Evolutionary conservation across 1,140 invertebrate species (phyloP).

Genomic region (Diachasmimorpha longicaudata): DNA sequence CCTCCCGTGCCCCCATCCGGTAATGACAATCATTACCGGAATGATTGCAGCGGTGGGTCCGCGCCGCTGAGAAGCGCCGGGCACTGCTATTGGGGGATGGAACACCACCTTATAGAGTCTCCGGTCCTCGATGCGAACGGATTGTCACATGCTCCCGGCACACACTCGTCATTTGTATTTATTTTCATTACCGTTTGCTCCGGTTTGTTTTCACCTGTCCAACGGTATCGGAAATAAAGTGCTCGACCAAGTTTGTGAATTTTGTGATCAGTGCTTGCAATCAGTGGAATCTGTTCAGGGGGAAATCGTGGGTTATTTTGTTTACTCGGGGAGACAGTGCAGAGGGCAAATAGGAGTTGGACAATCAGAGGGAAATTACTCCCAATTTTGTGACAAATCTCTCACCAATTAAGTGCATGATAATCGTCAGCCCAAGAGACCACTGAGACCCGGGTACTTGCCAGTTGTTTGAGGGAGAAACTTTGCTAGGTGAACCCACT

Average conservation of each 20-base stretch:
- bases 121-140: slow-evolving; percentile 54
- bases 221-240: too few relatives aligned
- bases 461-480: background rate
- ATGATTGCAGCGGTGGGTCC: slow-evolving; percentile 56
- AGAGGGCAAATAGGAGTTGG: too few relatives aligned
- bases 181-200: background rate
- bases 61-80: slow-evolving; percentile 34
- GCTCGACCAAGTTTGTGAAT: background rate
- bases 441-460: background rate
- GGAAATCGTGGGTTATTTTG: too few relatives aligned
- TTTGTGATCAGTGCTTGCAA: background rate
- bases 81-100: slow-evolving; percentile 53
- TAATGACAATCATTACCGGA: slow-evolving; percentile 60
- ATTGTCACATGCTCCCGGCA: slow-evolving; percentile 47
- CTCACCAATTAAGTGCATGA: background rate
- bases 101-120: slow-evolving; percentile 54
- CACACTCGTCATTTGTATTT: background rate
- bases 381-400: background rate
- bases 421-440: background rate
- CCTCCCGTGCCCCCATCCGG: slow-evolving; percentile 48
- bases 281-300: background rate
- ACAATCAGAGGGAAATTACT: background rate
- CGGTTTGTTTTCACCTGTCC: too few relatives aligned
- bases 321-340: too few relatives aligned
- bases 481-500: background rate